Percentiles rank a stretch among this genome's conserved stretches.
These are phyloP conservation scores for Bombus cullumanus DNA, from an alignment of 1,140 invertebrate species.

Conservation along the genomic window DNA sequence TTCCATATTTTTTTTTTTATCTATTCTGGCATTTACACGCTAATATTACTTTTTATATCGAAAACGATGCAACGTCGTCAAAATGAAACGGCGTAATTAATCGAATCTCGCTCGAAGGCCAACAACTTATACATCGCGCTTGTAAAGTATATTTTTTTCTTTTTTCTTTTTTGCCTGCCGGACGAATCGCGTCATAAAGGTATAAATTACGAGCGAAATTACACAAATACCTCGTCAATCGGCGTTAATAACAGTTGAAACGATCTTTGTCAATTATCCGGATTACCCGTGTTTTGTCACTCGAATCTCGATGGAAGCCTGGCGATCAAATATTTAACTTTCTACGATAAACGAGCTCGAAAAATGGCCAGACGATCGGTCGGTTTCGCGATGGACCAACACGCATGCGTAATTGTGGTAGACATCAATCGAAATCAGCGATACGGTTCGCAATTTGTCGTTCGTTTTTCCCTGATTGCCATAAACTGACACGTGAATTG, in stretches of 20 bases:
- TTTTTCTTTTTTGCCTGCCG: not conserved
- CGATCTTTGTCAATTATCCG: not conserved
- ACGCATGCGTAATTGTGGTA: no score
- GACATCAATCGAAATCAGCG: not conserved
- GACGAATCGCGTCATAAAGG: not conserved
- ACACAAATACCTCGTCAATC: not conserved
- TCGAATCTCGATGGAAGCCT: not conserved
- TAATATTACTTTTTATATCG: not conserved
- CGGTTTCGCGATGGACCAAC: no score
- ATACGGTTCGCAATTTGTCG: not conserved
- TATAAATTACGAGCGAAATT: not conserved
- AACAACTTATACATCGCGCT: no score
- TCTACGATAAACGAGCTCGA: not conserved
- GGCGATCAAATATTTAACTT: constrained; percentile 30
- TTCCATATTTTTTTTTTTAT: not conserved
- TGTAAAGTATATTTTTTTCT: no score
- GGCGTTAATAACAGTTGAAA: not conserved
- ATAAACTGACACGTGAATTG: not conserved
- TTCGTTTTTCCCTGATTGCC: not conserved
- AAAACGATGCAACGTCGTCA: not conserved
- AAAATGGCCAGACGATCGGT: not conserved
- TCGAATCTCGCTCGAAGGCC: no score
- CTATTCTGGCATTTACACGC: not conserved
- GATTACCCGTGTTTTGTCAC: not conserved
- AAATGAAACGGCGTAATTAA: no score